Percentiles rank a stretch among this genome's conserved stretches.
Conservation (phyloP, 2,113 vertebrate species). For the Hypocryptadius cinnamomeus region DNA sequence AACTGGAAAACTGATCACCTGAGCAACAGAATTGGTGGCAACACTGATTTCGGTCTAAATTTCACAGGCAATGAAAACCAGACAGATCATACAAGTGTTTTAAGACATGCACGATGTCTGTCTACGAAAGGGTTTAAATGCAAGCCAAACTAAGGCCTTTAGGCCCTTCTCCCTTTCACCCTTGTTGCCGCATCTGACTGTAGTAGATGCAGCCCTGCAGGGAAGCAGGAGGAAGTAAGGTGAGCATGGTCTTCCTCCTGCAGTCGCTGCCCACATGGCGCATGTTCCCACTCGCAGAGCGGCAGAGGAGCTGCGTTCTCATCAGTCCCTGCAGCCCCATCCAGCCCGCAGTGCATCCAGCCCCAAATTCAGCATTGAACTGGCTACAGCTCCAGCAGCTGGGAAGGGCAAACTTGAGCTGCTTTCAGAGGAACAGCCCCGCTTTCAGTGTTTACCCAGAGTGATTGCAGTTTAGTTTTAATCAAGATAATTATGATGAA, state of each 20-base stretch:
- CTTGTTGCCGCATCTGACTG: not conserved
- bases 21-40: not conserved
- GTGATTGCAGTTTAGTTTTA: not conserved
- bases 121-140: not conserved
- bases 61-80: not conserved
- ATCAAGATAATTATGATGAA: not conserved
- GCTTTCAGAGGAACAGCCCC: not conserved
- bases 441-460: not conserved
- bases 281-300: rapidly evolving
- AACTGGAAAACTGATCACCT: not conserved
- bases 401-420: not conserved
- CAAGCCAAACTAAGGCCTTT: not conserved
- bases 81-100: not conserved
- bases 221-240: not conserved
- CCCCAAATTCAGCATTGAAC: not conserved
- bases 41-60: not conserved
- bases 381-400: not conserved
- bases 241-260: not conserved
- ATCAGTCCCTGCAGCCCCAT: not conserved
- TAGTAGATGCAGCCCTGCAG: not conserved
- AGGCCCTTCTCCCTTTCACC: not conserved
- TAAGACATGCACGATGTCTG: not conserved
- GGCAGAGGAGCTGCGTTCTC: not conserved
- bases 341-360: not conserved
- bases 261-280: too few relatives aligned